These are phyloP conservation scores for Amiota mariae DNA, from an alignment of 2,888 invertebrate genomes.

Conservation along the genomic window DNA sequence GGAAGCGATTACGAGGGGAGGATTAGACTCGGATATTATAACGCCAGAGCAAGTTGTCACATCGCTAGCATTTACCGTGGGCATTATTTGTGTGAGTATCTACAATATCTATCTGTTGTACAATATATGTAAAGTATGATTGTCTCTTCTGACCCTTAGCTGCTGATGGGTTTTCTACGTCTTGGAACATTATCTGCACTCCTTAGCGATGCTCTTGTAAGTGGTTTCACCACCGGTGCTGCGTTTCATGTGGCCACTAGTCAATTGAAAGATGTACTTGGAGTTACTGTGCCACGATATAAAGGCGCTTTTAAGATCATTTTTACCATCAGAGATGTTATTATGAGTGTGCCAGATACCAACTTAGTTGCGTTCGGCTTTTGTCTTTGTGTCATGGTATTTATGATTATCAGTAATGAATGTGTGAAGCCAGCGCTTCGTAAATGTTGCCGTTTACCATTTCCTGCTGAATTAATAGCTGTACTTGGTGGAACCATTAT, in stretches of 20 bases:
- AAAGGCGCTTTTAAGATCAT: conserved; percentile 78
- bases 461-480: conserved; percentile 84
- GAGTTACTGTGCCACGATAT: conserved; percentile 75
- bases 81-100: conserved; percentile 79
- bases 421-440: conserved; percentile 77
- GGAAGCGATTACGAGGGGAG: conserved; percentile 32
- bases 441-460: conserved; percentile 79
- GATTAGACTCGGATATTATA: conserved; percentile 61
- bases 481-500: conserved; percentile 80
- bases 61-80: conserved; percentile 82
- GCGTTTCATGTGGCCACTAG: conserved; percentile 82
- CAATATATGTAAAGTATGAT: not conserved
- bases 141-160: conserved; percentile 66
- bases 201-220: conserved; percentile 80
- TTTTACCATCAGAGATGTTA: conserved; percentile 77
- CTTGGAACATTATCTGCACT: conserved; percentile 78
- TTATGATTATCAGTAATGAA: conserved; percentile 80
- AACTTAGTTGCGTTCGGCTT: conserved; percentile 79
- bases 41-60: conserved; percentile 81
- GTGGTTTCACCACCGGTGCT: conserved; percentile 83
- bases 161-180: conserved; percentile 78
- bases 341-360: conserved; percentile 75
- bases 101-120: too few species aligned
- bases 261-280: conserved; percentile 80
- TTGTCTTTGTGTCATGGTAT: conserved; percentile 77